Base-by-base conservation (phyloP, 2,888 invertebrate genomes). In the Drosophila tripunctata region DNA sequence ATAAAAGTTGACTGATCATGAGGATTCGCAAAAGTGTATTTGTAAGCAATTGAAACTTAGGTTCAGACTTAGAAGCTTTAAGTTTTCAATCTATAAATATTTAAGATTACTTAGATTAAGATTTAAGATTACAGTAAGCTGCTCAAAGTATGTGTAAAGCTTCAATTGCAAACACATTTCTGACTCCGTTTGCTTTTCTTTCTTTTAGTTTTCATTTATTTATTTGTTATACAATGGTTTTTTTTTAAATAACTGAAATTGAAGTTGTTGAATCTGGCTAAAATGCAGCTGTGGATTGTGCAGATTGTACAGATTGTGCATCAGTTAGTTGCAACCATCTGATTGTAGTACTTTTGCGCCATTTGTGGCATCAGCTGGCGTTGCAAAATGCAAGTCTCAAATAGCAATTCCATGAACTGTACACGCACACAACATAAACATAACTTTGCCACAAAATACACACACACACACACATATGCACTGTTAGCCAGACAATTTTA, bases 341-440 rank as follows among this genome's bases (percentile, higher is more conserved):
- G 45, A 36, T 33, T 45, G 24, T 14, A 48, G 14, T 40, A 36
- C 19, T 40, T 19, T n/a, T 48, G 50, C 21, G 47, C 52, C 22
- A 31, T 61, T 52, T 55, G 56, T 6, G 62, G 72, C 72, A 65
- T 67, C 85, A 72, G 62, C 44, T 57, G 78, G 51, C 45, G 47
- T 33, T 66, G 47, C 47, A 56, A 63, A 74, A 66, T 64, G 64
- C 71, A 57, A 65, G 61, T 62, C 64, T 67, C 50, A 81, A 79
- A 78, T 85, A 45, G 58, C 72, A 81, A 81, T 79, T 85, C 72
- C 72, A 81, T 78, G 82, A 75, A 78, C 78, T 58, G 58, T 57
- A 54, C 75, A 77, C 78, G 68, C 75, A 84, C 62, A 71, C 57
- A 66, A 67, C 70, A 77, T 74, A 81, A 60, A 75, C 66, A 78